Conservation (phyloP, 2,797 vertebrate genomes). For the Erithacus rubecula region DNA sequence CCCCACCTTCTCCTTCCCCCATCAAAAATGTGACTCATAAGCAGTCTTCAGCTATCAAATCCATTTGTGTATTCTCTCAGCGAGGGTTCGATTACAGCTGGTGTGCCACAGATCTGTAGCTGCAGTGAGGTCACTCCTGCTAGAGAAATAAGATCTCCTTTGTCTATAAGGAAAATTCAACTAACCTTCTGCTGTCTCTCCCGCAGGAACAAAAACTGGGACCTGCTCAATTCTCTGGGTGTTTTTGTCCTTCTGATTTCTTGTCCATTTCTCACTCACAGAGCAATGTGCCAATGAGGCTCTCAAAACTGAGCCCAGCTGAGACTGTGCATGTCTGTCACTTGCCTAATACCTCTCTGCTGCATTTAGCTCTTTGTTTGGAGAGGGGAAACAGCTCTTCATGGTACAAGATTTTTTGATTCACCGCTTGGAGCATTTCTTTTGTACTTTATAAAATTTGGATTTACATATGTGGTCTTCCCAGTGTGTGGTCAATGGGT, state of each 20-base stretch:
- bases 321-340: slow-evolving; percentile 28
- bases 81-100: slow-evolving; percentile 57
- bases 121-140: slow-evolving; percentile 58
- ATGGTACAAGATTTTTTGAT: slow-evolving; percentile 45
- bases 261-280: slow-evolving; percentile 45
- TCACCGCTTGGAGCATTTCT: slow-evolving; percentile 44
- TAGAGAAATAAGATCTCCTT: slow-evolving; percentile 60
- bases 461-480: not conserved
- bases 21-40: slow-evolving; percentile 60
- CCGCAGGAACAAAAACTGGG: slow-evolving; percentile 65
- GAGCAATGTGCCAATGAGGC: slow-evolving; percentile 14
- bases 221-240: slow-evolving; percentile 53
- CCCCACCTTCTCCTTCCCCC: not conserved
- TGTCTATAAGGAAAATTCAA: slow-evolving; percentile 56
- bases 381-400: slow-evolving; percentile 50
- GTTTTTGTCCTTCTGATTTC: slow-evolving; percentile 53
- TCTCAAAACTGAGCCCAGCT: slow-evolving; percentile 31
- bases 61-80: slow-evolving; percentile 60
- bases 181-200: slow-evolving; percentile 73
- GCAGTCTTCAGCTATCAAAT: slow-evolving; percentile 55
- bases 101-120: slow-evolving; percentile 44
- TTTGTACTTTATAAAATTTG: not conserved
- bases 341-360: slow-evolving; percentile 61
- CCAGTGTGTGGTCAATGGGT: not conserved
- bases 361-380: slow-evolving; percentile 57